Base-by-base conservation (phyloP, 2,113 vertebrate species). In the Apeltes quadracus region DNA sequence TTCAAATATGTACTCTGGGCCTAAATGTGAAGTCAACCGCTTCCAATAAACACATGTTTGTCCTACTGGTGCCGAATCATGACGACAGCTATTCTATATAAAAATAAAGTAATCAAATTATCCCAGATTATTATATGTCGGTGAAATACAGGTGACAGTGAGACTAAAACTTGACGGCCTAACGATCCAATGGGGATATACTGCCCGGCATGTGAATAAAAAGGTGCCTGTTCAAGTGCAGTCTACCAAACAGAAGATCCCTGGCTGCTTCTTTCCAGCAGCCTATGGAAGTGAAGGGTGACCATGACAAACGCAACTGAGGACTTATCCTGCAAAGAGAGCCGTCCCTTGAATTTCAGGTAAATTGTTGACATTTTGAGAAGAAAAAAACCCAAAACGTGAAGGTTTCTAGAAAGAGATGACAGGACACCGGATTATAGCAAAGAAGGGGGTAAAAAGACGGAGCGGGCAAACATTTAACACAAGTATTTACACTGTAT, bases 301-400 rank as follows among this genome's bases (percentile, higher is more conserved):
- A 87, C 90, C 90, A 93, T 91, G 81, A 98, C 71, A 84, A 98
- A 97, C 50, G 95, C 96, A 68, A 98, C 86, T 14, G 93, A 85
- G 51, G 23, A 0, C 59, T 86, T 69, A 29, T 74, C 93, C 96
- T 98, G 92, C 34, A 91, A 92, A 93, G 59, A 85, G 54, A 82
- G 11, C 3, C 27, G 46, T 46, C 16, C 27, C 20, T 44, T 39
- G 0, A 50, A 48, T 43, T 51, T 18, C 18, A 57, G 11, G 0
- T 22, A 16, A 48, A 48, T 78, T 64, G 22, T 27, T 27, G 4
- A 25, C 3, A 56, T 44, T 62, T 22, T 65, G 10, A 62, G 23
- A 18, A n/a, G 2, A 48, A 48, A n/a, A 11, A 18, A 48, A 39
- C 20, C 7, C 44, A 18, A 7, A 20, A 9, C 38, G 1, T 58